Evolutionary conservation across 2,888 invertebrate genomes (phyloP), one percentile per base, ranked within the genome.

Genomic region (Clitarchus hookeri): DNA sequence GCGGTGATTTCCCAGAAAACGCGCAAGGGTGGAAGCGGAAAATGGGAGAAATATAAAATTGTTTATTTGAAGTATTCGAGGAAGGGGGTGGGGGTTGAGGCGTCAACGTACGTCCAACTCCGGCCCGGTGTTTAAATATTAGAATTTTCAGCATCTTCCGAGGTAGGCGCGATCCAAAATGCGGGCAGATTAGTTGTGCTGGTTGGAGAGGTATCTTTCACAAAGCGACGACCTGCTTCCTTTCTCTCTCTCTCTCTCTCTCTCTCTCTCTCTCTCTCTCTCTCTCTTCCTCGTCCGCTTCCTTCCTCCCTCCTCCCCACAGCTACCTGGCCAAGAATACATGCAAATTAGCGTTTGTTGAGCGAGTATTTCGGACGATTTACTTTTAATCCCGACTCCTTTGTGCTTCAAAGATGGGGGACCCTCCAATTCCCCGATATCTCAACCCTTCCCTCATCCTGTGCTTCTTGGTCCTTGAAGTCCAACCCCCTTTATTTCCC

Each of bases 311-410:
- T 19, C 8, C 65, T 1, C 6, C 65, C 65, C 19, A 8, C 65
- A 65, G 65, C 19, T 23, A 9, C n/a, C 16, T 2, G 1, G 82
- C 27, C 27, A 19, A 82, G 82, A 82, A 82, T 82, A 36, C 82
- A 82, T 82, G 82, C 82, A 82, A 82, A 82, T 82, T 82, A 82
- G 82, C 82, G 82, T 82, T 82, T 82, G 82, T 82, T 82, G 82
- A 82, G 82, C 82, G 82, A 82, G 82, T 82, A 82, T 82, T 82
- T 82, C 82, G n/a, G 82, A n/a, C 82, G 82, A 82, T 82, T 82
- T 82, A 82, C 82, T 82, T 82, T 44, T 82, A 82, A 82, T 82
- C 82, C 44, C 82, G 19, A 82, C 19, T 44, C 44, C 82, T 82
- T 82, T 82, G 82, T 82, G 36, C 82, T 36, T 82, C 82, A 82